Evolutionary conservation across 2,888 invertebrate genomes (phyloP).

Genomic region (Petrolisthes cinctipes): DNA sequence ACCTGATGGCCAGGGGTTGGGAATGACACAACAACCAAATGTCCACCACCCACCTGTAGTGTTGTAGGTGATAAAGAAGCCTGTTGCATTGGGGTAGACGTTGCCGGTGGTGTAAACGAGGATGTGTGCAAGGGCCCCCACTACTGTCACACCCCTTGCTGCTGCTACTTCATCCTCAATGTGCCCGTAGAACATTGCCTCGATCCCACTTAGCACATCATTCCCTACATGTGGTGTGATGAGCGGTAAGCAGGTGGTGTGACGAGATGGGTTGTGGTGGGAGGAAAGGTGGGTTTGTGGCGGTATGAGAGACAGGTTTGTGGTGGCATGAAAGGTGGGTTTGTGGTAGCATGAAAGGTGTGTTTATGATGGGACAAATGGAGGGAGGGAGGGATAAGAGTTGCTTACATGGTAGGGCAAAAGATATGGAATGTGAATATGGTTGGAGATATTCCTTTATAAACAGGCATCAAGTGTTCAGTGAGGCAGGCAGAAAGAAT

Average conservation of each 20-base stretch:
- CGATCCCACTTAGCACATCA: neutral
- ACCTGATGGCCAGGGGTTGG: neutral
- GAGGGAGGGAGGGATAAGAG: neutral
- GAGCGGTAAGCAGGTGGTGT: neutral
- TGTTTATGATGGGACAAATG: neutral
- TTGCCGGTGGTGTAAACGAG: neutral
- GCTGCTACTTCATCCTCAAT: neutral
- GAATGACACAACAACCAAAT: neutral
- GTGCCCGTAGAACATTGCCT: constrained; percentile 10
- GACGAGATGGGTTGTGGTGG: neutral
- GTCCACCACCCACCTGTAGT: neutral
- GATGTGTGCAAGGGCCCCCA: constrained; percentile 8
- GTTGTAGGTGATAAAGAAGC: constrained; percentile 8
- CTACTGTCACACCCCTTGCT: neutral
- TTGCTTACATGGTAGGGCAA: neutral
- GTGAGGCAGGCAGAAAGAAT: neutral
- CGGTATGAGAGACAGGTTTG: neutral
- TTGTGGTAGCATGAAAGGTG: too few species aligned
- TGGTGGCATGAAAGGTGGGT: neutral
- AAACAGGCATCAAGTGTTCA: neutral
- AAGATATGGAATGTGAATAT: neutral
- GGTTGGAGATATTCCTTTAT: neutral
- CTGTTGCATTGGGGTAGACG: neutral
- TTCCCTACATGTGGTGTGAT: neutral
- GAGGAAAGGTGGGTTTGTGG: neutral